Conservation (phyloP, 2,113 vertebrate genomes). For the Redunca redunca region DNA sequence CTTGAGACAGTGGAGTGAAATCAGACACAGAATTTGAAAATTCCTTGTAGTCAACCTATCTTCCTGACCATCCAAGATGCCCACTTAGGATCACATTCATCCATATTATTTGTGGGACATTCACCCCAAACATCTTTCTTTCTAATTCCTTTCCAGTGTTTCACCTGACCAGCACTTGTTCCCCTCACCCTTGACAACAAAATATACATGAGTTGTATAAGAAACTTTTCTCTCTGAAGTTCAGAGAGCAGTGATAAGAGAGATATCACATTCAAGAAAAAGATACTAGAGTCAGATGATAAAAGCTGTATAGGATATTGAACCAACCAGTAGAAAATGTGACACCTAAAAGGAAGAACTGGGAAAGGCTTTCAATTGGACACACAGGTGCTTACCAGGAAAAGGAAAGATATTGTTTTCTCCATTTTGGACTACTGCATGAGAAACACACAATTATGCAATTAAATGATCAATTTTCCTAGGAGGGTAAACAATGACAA, state of each 20-base stretch:
- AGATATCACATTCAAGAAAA: background rate
- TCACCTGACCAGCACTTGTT: background rate
- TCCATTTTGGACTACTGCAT: background rate
- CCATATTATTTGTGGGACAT: background rate
- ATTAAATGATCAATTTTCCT: constrained; percentile 38
- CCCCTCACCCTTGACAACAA: background rate
- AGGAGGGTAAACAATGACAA: constrained; percentile 22
- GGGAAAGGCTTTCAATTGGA: background rate
- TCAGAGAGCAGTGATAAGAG: background rate
- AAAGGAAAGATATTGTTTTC: background rate
- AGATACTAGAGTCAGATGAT: background rate
- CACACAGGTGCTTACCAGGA: background rate
- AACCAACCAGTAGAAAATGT: background rate
- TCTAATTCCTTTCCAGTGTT: background rate
- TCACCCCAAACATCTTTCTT: too few relatives aligned
- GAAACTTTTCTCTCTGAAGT: background rate
- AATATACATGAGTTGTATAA: background rate
- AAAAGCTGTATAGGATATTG: background rate
- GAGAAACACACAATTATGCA: background rate
- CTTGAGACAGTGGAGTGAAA: background rate
- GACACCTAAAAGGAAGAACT: background rate
- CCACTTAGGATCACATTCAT: background rate
- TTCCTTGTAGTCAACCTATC: background rate
- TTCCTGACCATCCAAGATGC: background rate
- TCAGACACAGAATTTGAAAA: background rate